Conservation (phyloP, 1,140 invertebrate species). For the Grapholita molesta region DNA sequence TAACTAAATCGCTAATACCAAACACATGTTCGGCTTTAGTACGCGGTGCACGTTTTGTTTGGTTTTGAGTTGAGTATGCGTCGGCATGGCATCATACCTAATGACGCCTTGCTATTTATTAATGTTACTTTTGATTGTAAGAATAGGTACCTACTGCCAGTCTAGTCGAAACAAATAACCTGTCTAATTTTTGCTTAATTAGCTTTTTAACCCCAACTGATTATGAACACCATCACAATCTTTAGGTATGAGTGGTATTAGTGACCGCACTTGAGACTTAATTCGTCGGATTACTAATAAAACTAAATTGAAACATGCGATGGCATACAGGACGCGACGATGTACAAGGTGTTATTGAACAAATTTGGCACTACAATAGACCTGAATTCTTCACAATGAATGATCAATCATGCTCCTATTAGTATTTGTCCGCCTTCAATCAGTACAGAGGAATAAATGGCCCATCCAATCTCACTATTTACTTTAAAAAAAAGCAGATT, state of each 20-base stretch:
- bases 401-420: background rate
- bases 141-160: background rate
- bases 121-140: background rate
- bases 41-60: constrained; percentile 17
- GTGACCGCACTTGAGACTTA: too few species aligned
- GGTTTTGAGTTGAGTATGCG: background rate
- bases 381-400: background rate
- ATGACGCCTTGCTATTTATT: background rate
- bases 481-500: too few species aligned
- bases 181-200: too few species aligned
- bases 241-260: too few species aligned
- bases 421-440: background rate
- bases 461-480: background rate
- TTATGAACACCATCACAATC: too few species aligned
- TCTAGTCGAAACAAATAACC: background rate
- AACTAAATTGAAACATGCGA: too few species aligned
- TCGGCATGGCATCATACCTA: constrained; percentile 3
- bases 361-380: background rate
- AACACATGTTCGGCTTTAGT: constrained; percentile 33
- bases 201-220: too few species aligned
- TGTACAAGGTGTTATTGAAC: background rate
- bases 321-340: background rate
- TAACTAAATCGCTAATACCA: constrained; percentile 30
- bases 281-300: background rate
- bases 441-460: background rate